Percentiles rank a stretch among this genome's conserved stretches.
Conservation (phyloP, 2,113 vertebrate species). For the Hipposideros armiger region DNA sequence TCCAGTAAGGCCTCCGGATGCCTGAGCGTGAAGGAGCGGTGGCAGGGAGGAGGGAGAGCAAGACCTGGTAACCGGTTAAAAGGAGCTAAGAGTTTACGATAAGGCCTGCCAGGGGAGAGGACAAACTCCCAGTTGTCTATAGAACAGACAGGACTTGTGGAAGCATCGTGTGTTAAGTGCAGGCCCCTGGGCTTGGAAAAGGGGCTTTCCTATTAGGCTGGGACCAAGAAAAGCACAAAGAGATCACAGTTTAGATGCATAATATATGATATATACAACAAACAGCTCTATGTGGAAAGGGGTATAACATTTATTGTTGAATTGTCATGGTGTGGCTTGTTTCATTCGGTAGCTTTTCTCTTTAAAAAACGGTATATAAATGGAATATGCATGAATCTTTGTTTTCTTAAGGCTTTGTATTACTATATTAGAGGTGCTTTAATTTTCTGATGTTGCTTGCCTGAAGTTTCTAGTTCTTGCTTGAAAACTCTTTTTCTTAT, state of each 20-base stretch:
- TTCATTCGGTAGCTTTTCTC: not conserved
- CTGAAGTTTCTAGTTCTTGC: slow-evolving; percentile 5
- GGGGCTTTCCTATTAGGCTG: slow-evolving; percentile 30
- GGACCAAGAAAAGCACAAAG: slow-evolving; percentile 43
- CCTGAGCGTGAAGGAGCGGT: not conserved
- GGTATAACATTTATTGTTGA: not conserved
- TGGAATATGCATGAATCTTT: slow-evolving; percentile 10
- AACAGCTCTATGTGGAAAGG: not conserved
- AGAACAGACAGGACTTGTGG: slow-evolving; percentile 70
- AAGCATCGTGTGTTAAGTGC: not conserved
- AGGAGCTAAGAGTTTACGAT: not conserved
- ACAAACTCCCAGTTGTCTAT: slow-evolving; percentile 60
- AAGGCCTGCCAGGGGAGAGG: slow-evolving; percentile 39
- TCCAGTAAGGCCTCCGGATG: slow-evolving; percentile 3
- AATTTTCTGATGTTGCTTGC: slow-evolving; percentile 51
- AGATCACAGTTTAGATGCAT: slow-evolving; percentile 1
- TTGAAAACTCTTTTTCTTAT: not conserved
- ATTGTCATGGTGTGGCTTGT: not conserved
- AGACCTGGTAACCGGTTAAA: slow-evolving; percentile 37
- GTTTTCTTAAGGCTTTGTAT: slow-evolving; percentile 37
- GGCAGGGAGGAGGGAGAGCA: not conserved
- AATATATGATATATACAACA: not conserved
- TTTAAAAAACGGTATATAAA: slow-evolving; percentile 26
- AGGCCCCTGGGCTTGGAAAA: slow-evolving; percentile 35
- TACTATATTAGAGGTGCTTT: slow-evolving; percentile 12